phyloP scores from a whole-genome alignment of 2,888 invertebrate species.

The Himalopsyche japonica region DNA sequence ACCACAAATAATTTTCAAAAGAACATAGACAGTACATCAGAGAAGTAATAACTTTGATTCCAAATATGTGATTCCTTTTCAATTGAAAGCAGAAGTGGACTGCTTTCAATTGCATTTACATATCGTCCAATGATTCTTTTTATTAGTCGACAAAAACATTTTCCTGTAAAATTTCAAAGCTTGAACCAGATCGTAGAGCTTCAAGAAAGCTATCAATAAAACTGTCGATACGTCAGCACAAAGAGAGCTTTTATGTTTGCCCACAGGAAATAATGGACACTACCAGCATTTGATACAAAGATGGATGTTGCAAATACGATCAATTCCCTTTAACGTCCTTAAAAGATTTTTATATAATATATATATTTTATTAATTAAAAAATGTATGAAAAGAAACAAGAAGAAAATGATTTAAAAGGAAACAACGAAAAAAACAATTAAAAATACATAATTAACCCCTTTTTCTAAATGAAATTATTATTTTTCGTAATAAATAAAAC shows the following conservation, averaged over 20 bases:
- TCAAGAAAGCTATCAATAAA: background rate
- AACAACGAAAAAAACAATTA: too few relatives aligned
- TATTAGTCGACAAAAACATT: background rate
- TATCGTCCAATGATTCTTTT: background rate
- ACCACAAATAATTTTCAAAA: too few relatives aligned
- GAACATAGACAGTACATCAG: too few relatives aligned
- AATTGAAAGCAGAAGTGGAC: background rate
- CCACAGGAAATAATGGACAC: background rate
- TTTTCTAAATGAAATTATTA: too few relatives aligned
- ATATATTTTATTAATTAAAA: background rate
- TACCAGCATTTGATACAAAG: background rate
- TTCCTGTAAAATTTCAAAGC: background rate
- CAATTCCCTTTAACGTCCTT: background rate
- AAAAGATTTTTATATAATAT: background rate
- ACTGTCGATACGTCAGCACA: background rate
- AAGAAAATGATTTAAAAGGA: too few relatives aligned
- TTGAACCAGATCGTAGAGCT: background rate
- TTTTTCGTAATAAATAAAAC: too few relatives aligned
- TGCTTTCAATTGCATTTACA: background rate
- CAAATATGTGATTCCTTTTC: background rate
- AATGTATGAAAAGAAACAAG: too few relatives aligned
- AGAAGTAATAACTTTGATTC: too few relatives aligned
- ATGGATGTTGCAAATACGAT: background rate
- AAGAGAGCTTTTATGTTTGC: background rate
- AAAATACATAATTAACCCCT: too few relatives aligned